phyloP scores from a whole-genome alignment of 2,113 vertebrate species.

The Cyphomyrus discorhynchus region DNA sequence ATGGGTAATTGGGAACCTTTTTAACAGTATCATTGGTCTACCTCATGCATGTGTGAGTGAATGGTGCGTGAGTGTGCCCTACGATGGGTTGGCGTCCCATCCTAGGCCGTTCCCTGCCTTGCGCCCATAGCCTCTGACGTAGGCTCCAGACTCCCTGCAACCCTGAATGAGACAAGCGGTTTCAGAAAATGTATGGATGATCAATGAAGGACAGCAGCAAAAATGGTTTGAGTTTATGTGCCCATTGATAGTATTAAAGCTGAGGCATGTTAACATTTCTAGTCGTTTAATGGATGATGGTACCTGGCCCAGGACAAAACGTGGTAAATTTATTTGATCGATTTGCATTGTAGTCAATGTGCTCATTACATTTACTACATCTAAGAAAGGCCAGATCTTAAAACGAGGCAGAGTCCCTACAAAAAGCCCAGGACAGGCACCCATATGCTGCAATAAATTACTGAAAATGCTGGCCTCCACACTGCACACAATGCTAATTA shows the following conservation, averaged over 20 bases:
- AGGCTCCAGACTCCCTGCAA: not conserved
- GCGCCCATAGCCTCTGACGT: not conserved
- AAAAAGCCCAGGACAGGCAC: not conserved
- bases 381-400: not conserved
- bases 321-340: not conserved
- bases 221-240: not conserved
- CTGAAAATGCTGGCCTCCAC: not conserved
- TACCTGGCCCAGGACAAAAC: not conserved
- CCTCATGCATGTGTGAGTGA: not conserved
- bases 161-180: not conserved
- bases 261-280: not conserved
- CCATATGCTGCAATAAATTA: not conserved
- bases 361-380: not conserved
- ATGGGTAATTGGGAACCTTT: not conserved
- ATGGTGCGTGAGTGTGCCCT: not conserved
- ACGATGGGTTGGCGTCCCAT: not conserved
- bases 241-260: not conserved
- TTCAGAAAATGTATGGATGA: not conserved
- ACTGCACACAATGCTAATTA: not conserved
- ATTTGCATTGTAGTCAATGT: not conserved
- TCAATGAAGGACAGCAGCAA: not conserved
- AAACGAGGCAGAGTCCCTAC: not conserved
- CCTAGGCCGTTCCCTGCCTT: not conserved
- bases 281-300: not conserved
- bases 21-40: not conserved